Percentiles rank a stretch among this genome's conserved stretches.
Evolutionary conservation across 2,797 vertebrate genomes (phyloP).

Genomic region (Hydrocynus forskahlii): DNA sequence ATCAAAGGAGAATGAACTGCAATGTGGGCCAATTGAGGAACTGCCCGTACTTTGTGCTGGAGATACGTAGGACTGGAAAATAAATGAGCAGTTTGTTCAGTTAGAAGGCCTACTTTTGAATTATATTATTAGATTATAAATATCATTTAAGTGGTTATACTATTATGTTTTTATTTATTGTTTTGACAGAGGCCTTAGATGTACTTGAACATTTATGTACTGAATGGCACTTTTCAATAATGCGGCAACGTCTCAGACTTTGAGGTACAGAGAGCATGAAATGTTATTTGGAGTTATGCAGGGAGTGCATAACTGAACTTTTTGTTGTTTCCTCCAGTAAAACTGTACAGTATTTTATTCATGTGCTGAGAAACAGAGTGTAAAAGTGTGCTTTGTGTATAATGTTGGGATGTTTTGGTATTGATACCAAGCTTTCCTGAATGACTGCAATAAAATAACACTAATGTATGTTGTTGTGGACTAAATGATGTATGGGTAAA

Average conservation of each 20-base stretch:
- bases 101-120: neutral
- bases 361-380: slow-evolving; percentile 1
- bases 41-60: slow-evolving; percentile 18
- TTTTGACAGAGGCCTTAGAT: slow-evolving; percentile 46
- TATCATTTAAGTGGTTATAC: neutral
- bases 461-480: neutral
- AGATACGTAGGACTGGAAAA: neutral
- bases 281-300: slow-evolving; percentile 12
- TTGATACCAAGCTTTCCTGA: neutral
- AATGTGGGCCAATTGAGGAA: slow-evolving; percentile 5
- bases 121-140: neutral
- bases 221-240: neutral
- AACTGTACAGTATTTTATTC: slow-evolving; percentile 8
- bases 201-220: slow-evolving; percentile 32
- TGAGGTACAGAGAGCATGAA: neutral
- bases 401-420: neutral
- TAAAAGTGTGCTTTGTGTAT: neutral
- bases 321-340: slow-evolving; percentile 56
- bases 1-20: slow-evolving; percentile 8
- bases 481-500: neutral
- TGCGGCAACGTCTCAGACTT: neutral
- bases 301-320: slow-evolving; percentile 31
- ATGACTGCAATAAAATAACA: slow-evolving; percentile 39
- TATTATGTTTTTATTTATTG: slow-evolving; percentile 20
- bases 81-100: slow-evolving; percentile 17